Evolutionary conservation across 2,797 vertebrate species (phyloP).

Genomic region (Rhinella marina): DNA sequence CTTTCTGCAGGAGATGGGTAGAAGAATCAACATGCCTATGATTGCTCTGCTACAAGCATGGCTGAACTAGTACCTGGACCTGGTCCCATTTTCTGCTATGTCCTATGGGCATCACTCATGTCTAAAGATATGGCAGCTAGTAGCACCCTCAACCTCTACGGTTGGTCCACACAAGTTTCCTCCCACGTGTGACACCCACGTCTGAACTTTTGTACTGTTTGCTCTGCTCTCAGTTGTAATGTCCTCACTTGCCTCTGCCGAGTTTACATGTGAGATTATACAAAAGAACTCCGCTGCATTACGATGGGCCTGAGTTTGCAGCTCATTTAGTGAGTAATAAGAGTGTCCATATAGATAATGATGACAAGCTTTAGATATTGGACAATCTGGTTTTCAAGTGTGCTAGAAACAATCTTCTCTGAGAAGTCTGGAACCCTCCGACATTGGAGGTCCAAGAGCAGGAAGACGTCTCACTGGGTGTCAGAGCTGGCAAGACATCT

Average conservation of each 20-base stretch:
- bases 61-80: not conserved
- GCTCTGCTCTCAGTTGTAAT: not conserved
- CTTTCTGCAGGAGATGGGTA: too few relatives aligned
- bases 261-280: not conserved
- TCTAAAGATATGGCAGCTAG: not conserved
- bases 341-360: not conserved
- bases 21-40: not conserved
- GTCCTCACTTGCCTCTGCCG: not conserved
- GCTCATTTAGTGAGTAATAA: not conserved
- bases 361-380: not conserved
- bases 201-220: conserved; percentile 24
- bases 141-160: not conserved
- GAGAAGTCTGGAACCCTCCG: not conserved
- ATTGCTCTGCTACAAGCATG: not conserved
- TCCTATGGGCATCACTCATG: too few relatives aligned
- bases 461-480: not conserved
- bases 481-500: not conserved
- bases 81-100: too few relatives aligned
- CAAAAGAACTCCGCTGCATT: not conserved
- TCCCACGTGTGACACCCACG: not conserved
- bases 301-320: not conserved
- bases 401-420: too few relatives aligned
- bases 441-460: not conserved
- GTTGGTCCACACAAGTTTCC: not conserved
- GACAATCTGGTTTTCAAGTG: not conserved